These are phyloP conservation scores for Hiodon alosoides DNA, from an alignment of 2,113 vertebrate species.

Conservation along the genomic window DNA sequence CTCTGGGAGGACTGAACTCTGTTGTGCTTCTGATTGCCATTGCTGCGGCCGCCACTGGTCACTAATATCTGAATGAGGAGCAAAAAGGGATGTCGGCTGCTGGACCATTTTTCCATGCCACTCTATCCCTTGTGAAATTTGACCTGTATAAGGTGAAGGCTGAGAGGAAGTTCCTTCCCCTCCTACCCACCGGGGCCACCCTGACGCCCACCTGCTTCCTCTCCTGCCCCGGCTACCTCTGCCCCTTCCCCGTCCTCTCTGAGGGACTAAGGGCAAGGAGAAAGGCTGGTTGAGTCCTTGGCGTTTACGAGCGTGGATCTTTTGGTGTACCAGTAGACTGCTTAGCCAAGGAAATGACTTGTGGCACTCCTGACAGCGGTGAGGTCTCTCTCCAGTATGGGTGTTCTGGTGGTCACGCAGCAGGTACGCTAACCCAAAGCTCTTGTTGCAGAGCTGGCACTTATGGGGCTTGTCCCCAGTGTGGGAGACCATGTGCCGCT, in stretches of 20 bases:
- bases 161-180: constrained; percentile 32
- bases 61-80: neutral
- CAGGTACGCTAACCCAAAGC: constrained; percentile 64
- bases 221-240: constrained; percentile 39
- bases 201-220: constrained; percentile 38
- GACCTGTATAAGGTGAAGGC: constrained; percentile 26
- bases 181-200: constrained; percentile 39
- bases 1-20: constrained; percentile 24
- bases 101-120: constrained; percentile 28
- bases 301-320: constrained; percentile 62
- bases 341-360: constrained; percentile 70
- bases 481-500: constrained; percentile 66
- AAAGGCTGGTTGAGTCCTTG: constrained; percentile 42
- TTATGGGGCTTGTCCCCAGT: constrained; percentile 65
- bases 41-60: constrained; percentile 29
- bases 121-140: constrained; percentile 35
- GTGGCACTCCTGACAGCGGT: constrained; percentile 63
- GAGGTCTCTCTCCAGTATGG: constrained; percentile 68
- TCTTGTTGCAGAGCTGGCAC: constrained; percentile 63
- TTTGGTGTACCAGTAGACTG: constrained; percentile 67
- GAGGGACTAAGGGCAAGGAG: constrained; percentile 28
- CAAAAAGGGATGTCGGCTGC: constrained; percentile 2
- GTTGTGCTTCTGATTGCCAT: constrained; percentile 33
- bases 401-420: constrained; percentile 72
- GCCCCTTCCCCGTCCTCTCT: constrained; percentile 38